These are phyloP conservation scores for Bubo bubo DNA, from an alignment of 2,113 vertebrate genomes.

Conservation along the genomic window DNA sequence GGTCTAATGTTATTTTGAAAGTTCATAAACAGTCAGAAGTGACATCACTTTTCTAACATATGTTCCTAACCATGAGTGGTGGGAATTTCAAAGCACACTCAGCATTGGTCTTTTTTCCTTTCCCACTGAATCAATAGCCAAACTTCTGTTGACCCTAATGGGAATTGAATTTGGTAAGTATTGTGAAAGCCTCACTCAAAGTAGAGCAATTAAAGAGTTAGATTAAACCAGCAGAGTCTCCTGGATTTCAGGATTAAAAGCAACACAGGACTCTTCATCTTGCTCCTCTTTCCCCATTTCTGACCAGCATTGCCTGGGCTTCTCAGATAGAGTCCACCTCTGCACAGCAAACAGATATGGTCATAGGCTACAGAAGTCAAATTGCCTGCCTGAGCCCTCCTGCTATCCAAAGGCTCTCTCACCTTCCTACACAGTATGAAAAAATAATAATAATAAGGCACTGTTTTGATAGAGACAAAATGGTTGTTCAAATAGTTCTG, in stretches of 20 bases:
- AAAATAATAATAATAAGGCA: constrained; percentile 32
- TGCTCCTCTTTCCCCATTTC: background rate
- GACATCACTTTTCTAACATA: background rate
- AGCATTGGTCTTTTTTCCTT: background rate
- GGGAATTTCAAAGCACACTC: background rate
- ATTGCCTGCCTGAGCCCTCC: background rate
- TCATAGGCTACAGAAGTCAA: background rate
- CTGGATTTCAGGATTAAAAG: background rate
- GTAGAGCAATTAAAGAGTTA: background rate
- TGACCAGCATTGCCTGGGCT: background rate
- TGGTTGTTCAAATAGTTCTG: constrained; percentile 79
- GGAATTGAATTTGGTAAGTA: background rate
- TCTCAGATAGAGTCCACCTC: background rate
- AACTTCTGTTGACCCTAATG: background rate
- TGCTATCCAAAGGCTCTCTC: constrained; percentile 16
- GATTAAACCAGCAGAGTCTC: background rate
- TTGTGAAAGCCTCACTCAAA: background rate
- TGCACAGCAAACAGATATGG: background rate
- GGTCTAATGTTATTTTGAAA: background rate
- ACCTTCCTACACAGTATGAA: constrained; percentile 48
- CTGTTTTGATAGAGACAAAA: constrained; percentile 77
- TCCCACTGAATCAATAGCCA: background rate
- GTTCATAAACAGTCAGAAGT: background rate
- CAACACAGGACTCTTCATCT: background rate
- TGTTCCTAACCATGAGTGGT: background rate